Base-by-base conservation (phyloP, 2,113 vertebrate genomes). In the Anas platyrhynchos region DNA sequence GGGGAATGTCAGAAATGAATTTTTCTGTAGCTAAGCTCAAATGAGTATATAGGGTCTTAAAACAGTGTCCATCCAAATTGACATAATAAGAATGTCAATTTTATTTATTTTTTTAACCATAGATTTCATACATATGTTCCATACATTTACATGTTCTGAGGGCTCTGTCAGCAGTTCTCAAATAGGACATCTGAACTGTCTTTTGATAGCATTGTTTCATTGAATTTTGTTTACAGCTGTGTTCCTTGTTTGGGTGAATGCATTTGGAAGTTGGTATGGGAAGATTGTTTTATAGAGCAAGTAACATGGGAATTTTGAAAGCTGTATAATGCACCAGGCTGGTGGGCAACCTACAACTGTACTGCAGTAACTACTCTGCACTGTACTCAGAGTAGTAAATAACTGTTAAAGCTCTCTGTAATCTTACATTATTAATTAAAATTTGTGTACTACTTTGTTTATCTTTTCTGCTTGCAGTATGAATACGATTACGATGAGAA, bases 401-500 rank as follows among this genome's bases (percentile, higher is more conserved):
- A 71, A 29, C 20, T 18, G 4, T 26, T 79, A 50, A 72, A 48
- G 26, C 13, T 87, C 41, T 78, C 59, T 77, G 23, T 43, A 65
- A 81, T 77, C 43, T 69, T 23, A 66, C 36, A 55, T 56, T 29
- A 55, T 10, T 26, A 41, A 38, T 89, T 83, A 95, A 54, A 54
- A 26, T 86, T 93, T 72, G 43, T 75, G 16, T 75, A n/a, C 75
- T 82, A 31, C 25, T 97, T 59, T 94, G 27, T 87, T 88, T 93
- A 8, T 89, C 61, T 89, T 91, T 94, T 95, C 75, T 86, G 48
- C 72, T 94, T 97, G 59, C 92, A 98, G 98, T 98, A 98, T 90
- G 98, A 98, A 77, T 99, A 98, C 65, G 98, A 99, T 87, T 95
- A 93, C 36, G 98, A 98, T 90, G 97, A 92, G n/a, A 98, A 98